Evolutionary conservation across 64 coral and sea anemone genomes (phyloP).

Genomic region (Montipora capricornis): DNA sequence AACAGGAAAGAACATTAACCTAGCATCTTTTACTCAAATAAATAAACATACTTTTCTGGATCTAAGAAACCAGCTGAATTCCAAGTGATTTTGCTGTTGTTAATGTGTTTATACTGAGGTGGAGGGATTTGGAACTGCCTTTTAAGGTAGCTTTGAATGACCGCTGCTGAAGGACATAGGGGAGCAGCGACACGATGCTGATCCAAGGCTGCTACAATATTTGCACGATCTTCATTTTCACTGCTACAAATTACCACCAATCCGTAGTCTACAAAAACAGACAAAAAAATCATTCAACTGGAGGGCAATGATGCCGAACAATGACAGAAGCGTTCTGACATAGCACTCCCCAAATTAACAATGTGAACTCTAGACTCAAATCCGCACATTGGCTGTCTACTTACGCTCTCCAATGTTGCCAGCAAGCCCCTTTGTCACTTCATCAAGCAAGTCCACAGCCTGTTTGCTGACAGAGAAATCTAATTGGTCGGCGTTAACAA

Average conservation of each 20-base stretch:
- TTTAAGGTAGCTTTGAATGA: constrained; percentile 63
- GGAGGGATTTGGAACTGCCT: constrained; percentile 49
- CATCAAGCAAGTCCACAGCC: constrained; percentile 62
- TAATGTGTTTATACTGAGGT: constrained; percentile 52
- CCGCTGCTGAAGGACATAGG: constrained; percentile 31
- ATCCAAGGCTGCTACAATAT: constrained; percentile 86
- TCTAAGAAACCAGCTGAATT: constrained; percentile 73
- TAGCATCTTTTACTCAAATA: background rate
- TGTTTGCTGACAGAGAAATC: constrained; percentile 86
- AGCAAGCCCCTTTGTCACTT: constrained; percentile 58
- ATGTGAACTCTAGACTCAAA: too few species aligned
- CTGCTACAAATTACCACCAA: constrained; percentile 86
- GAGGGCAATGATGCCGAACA: too few species aligned
- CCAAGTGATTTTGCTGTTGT: constrained; percentile 62
- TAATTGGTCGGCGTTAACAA: constrained; percentile 84
- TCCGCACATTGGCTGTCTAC: background rate
- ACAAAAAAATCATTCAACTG: background rate
- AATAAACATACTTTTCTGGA: constrained; percentile 59
- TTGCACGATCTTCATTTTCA: constrained; percentile 82
- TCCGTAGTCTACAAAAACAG: constrained; percentile 64
- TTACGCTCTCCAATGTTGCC: constrained; percentile 36
- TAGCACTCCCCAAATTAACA: too few species aligned
- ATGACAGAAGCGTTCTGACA: too few species aligned
- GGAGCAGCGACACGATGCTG: constrained; percentile 68
- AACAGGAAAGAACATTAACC: background rate